phyloP scores from a whole-genome alignment of 1,140 invertebrate species.

The Drosophila baimaii region DNA sequence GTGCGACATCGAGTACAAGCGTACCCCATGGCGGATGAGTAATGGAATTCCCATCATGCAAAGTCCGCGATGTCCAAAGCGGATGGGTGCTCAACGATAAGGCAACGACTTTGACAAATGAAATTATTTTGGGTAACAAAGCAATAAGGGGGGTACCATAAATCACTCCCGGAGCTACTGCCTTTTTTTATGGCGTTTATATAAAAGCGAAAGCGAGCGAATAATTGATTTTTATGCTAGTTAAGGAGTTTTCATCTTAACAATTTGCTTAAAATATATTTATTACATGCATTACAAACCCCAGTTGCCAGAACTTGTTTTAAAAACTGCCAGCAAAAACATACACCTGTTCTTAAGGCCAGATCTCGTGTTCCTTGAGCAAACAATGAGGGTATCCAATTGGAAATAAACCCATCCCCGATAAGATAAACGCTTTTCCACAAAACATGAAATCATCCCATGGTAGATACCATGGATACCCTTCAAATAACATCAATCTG shows the following conservation, averaged over 20 bases:
- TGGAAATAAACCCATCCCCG: not conserved
- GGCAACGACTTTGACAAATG: conserved; percentile 32
- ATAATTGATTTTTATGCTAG: not conserved
- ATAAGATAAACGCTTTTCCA: conserved; percentile 24
- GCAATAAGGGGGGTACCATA: conserved; percentile 16
- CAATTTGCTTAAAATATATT: not conserved
- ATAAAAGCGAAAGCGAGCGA: not conserved
- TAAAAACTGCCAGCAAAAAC: not conserved
- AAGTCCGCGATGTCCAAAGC: conserved; percentile 15
- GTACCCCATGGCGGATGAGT: conserved; percentile 40
- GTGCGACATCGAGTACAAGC: not conserved
- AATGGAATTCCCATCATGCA: conserved; percentile 37
- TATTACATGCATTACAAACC: not conserved
- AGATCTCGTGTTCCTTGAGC: not conserved
- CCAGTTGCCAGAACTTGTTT: no score
- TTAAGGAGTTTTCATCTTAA: not conserved
- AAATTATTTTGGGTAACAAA: conserved; percentile 25
- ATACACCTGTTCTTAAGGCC: not conserved
- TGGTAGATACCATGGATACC: conserved; percentile 13
- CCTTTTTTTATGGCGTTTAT: conserved; percentile 5
- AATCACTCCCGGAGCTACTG: conserved; percentile 29
- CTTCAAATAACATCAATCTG: conserved; percentile 26
- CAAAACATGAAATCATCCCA: conserved; percentile 26
- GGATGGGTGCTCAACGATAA: conserved; percentile 26
- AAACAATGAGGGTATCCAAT: not conserved